Conservation (phyloP, 2,797 vertebrate species). For the Sebastolobus alascanus region DNA sequence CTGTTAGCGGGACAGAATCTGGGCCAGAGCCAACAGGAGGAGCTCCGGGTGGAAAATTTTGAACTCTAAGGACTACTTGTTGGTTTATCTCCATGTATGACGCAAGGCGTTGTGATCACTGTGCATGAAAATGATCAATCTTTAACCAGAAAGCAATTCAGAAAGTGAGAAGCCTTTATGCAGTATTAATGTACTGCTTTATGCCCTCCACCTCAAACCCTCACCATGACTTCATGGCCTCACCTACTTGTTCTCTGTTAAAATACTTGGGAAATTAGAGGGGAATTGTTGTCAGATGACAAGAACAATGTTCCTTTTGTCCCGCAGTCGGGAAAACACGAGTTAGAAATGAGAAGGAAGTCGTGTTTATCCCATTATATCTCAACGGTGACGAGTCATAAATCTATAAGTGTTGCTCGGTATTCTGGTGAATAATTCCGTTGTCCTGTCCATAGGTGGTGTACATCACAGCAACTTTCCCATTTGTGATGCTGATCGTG, state of each 20-base stretch:
- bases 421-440: conserved; percentile 24
- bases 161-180: not conserved
- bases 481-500: conserved; percentile 97
- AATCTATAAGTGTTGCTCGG: not conserved
- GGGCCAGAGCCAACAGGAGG: conserved; percentile 38
- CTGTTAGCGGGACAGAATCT: conserved; percentile 47
- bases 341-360: conserved; percentile 8
- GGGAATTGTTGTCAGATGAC: not conserved
- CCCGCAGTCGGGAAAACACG: not conserved
- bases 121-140: conserved; percentile 13
- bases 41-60: conserved; percentile 40
- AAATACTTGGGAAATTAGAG: not conserved
- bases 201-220: not conserved
- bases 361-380: not conserved
- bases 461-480: conserved; percentile 98
- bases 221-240: not conserved
- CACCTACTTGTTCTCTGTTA: not conserved
- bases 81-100: conserved; percentile 14
- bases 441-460: conserved; percentile 88
- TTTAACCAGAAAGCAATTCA: conserved; percentile 13
- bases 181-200: not conserved
- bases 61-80: conserved; percentile 33
- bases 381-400: not conserved
- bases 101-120: not conserved
- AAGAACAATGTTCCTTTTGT: conserved; percentile 19